Percentiles rank a stretch among this genome's conserved stretches.
These are phyloP conservation scores for Siphlonurus alternatus DNA, from an alignment of 2,888 invertebrate species.

Conservation along the genomic window DNA sequence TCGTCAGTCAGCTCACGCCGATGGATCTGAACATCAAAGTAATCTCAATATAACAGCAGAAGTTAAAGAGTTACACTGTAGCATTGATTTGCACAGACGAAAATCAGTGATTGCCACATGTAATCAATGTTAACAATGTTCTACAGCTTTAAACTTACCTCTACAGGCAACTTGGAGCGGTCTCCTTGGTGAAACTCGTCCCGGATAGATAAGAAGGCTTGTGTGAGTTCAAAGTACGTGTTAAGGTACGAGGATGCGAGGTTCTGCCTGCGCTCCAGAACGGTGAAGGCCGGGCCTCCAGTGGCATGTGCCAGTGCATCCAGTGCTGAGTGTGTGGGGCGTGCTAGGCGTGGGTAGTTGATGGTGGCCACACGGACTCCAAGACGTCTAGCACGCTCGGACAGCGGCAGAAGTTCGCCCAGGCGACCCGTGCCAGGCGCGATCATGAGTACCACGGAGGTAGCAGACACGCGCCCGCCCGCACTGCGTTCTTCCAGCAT, in stretches of 20 bases:
- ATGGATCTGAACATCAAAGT: slow-evolving; percentile 26
- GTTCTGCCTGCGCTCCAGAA: slow-evolving; percentile 34
- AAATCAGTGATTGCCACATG: not conserved
- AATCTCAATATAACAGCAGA: not conserved
- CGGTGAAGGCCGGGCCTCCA: slow-evolving; percentile 30
- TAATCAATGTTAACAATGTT: not conserved
- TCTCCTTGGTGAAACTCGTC: slow-evolving; percentile 31
- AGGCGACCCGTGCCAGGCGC: slow-evolving; percentile 34
- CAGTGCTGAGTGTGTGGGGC: slow-evolving; percentile 21
- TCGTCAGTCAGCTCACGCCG: slow-evolving; percentile 32
- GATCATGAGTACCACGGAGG: slow-evolving; percentile 35
- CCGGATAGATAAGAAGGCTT: slow-evolving; percentile 31
- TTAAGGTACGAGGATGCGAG: slow-evolving; percentile 32
- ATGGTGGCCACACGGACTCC: slow-evolving; percentile 34
- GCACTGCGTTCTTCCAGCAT: slow-evolving; percentile 30
- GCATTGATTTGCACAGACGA: not conserved
- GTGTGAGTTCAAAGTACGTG: slow-evolving; percentile 35
- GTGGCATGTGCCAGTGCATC: slow-evolving; percentile 30
- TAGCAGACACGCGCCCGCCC: slow-evolving; percentile 29
- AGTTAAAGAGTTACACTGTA: not conserved
- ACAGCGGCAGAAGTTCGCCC: slow-evolving; percentile 25
- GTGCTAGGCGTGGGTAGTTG: slow-evolving; percentile 33
- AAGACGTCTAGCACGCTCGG: slow-evolving; percentile 27
- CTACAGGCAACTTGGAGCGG: slow-evolving; percentile 28
- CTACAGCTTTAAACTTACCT: slow-evolving; percentile 18